A percentile compares a stretch with the other conserved stretches of the same genome.
These are phyloP conservation scores for Zaprionus ghesquierei DNA, from an alignment of 1,140 invertebrate species.

Conservation along the genomic window DNA sequence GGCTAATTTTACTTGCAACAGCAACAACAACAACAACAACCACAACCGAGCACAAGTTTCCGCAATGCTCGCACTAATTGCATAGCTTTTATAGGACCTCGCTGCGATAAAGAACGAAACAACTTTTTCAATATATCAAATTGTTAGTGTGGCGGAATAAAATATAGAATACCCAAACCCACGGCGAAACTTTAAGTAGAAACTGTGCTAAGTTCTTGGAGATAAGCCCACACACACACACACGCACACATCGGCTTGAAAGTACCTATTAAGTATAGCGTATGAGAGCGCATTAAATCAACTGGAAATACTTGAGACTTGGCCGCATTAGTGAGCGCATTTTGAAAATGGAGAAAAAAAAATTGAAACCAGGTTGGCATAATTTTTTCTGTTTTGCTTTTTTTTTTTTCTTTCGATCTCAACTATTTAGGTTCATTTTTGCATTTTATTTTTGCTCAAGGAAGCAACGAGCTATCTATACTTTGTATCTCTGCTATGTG, in stretches of 20 bases:
- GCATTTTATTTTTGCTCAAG: conserved; percentile 69
- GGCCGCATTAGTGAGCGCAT: conserved; percentile 30
- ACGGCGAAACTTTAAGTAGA: neutral
- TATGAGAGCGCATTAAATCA: conserved; percentile 57
- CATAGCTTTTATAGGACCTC: neutral
- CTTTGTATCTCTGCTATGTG: conserved; percentile 28
- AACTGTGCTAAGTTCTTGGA: conserved; percentile 39
- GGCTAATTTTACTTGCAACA: conserved; percentile 55
- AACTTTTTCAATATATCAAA: neutral
- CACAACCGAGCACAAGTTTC: conserved; percentile 9
- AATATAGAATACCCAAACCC: conserved; percentile 14
- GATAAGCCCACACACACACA: conserved; percentile 54
- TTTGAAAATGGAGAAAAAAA: conserved; percentile 24
- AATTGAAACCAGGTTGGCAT: conserved; percentile 67
- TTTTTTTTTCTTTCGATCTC: conserved; percentile 47
- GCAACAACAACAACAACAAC: neutral
- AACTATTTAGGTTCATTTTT: conserved; percentile 75
- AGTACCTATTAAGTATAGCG: conserved; percentile 30
- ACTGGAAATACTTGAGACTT: conserved; percentile 52
- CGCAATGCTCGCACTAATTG: conserved; percentile 33
- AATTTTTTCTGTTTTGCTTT: neutral
- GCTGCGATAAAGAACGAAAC: too few relatives aligned
- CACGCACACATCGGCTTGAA: too few relatives aligned
- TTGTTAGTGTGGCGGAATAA: neutral
- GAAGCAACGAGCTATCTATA: conserved; percentile 53